Conservation (phyloP, 2,797 vertebrate genomes). For the Silurus lanzhouensis region DNA sequence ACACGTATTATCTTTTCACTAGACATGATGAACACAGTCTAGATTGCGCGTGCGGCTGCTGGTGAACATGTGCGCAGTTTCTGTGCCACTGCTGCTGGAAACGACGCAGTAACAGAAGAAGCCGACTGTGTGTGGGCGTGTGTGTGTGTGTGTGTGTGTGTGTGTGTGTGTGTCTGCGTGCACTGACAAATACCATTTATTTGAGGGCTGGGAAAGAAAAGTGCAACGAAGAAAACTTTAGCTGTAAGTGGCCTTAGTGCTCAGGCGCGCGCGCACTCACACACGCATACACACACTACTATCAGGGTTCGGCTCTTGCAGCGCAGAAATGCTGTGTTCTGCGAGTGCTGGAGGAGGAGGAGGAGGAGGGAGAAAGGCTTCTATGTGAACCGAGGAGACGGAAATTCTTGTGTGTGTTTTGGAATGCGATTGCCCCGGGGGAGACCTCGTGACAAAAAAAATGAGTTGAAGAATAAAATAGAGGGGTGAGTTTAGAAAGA, state of each 20-base stretch:
- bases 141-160: conserved; percentile 24
- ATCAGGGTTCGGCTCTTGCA: conserved; percentile 3
- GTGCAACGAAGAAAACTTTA: conserved; percentile 71
- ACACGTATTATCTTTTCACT: neutral
- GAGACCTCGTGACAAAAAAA: conserved; percentile 73
- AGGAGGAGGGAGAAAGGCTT: conserved; percentile 55
- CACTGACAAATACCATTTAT: conserved; percentile 79
- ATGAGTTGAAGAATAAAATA: conserved; percentile 60
- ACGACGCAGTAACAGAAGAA: conserved; percentile 3
- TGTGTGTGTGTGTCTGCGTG: conserved; percentile 28
- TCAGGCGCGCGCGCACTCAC: neutral
- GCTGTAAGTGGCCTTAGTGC: conserved; percentile 66
- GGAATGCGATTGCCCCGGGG: conserved; percentile 82
- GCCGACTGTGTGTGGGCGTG: conserved; percentile 24
- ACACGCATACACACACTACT: conserved; percentile 2
- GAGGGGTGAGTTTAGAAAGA: conserved; percentile 59
- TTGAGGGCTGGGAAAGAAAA: conserved; percentile 75
- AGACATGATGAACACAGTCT: neutral
- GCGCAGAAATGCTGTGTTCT: conserved; percentile 47
- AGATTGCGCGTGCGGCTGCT: neutral
- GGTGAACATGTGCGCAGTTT: conserved; percentile 30
- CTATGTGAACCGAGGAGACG: conserved; percentile 75
- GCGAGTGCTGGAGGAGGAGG: conserved; percentile 57
- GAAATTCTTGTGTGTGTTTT: conserved; percentile 80
- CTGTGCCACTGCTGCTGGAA: conserved; percentile 29